phyloP scores from a whole-genome alignment of 2,113 vertebrate genomes.

The Athene noctua region DNA sequence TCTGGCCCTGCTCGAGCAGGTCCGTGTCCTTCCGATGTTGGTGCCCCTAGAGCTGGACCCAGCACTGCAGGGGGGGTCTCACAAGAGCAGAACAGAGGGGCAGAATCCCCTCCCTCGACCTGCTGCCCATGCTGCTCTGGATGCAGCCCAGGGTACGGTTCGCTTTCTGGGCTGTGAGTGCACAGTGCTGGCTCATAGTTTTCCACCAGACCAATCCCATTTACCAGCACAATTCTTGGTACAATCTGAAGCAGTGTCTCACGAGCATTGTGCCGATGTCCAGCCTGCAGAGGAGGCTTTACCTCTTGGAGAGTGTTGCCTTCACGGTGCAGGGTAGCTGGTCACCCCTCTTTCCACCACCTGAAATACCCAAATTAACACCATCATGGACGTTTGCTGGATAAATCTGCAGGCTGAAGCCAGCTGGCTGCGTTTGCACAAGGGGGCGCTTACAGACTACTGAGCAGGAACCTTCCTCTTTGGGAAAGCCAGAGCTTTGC shows the following conservation, averaged over 20 bases:
- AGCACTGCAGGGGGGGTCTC: no score
- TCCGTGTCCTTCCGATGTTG: no score
- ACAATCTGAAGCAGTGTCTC: neutral
- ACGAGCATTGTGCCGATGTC: rapidly evolving
- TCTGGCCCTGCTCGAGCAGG: no score
- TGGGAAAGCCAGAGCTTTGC: neutral
- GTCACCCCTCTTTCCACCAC: no score
- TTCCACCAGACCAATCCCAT: neutral
- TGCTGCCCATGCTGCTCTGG: no score
- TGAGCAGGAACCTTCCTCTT: neutral
- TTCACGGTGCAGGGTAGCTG: neutral
- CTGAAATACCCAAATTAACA: no score
- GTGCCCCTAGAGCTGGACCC: no score
- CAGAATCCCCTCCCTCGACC: no score
- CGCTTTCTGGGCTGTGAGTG: no score
- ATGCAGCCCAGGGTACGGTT: no score
- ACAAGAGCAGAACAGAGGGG: no score
- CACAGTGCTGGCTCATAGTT: no score
- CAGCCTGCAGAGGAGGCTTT: neutral
- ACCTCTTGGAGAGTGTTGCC: neutral
- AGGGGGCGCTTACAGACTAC: slow-evolving; percentile 69
- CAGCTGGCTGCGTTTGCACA: neutral
- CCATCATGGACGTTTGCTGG: rapidly evolving
- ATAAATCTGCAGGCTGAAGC: neutral
- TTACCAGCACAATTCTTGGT: neutral